Percentiles rank a stretch among this genome's conserved stretches.
phyloP scores from a whole-genome alignment of 2,113 vertebrate genomes.

The Cryptotis parvus region DNA sequence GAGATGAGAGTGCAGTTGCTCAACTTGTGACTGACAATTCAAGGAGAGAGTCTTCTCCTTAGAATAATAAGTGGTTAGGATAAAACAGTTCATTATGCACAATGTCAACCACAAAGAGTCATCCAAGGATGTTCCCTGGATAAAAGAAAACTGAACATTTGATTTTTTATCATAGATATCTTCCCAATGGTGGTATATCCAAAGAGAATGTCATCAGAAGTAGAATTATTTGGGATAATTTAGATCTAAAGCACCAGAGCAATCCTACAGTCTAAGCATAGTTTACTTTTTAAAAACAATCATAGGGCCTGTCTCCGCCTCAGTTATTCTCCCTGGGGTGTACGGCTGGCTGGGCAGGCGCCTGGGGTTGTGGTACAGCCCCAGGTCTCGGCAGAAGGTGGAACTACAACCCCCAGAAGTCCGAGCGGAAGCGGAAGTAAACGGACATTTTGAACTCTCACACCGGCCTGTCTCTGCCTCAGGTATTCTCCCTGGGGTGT shows the following conservation, averaged over 20 bases:
- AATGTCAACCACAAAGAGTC: background rate
- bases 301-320: too few relatives aligned
- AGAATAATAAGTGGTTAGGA: background rate
- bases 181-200: background rate
- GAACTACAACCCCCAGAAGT: too few relatives aligned
- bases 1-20: background rate
- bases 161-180: background rate
- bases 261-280: slow-evolving; percentile 18
- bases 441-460: too few relatives aligned
- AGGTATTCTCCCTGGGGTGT: too few relatives aligned
- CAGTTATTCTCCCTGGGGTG: too few relatives aligned
- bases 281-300: slow-evolving; percentile 34
- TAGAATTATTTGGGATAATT: slow-evolving; percentile 18
- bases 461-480: too few relatives aligned
- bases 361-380: too few relatives aligned
- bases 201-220: slow-evolving; percentile 30
- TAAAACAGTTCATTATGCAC: background rate
- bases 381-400: too few relatives aligned
- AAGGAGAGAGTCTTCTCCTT: background rate
- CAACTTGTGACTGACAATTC: background rate
- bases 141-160: slow-evolving; percentile 16
- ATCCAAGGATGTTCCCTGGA: background rate
- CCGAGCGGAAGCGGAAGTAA: too few relatives aligned
- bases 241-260: slow-evolving; percentile 28
- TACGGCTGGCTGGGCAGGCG: too few relatives aligned